Conservation (phyloP, 2,113 vertebrate genomes). For the Pseudopipra pipra region DNA sequence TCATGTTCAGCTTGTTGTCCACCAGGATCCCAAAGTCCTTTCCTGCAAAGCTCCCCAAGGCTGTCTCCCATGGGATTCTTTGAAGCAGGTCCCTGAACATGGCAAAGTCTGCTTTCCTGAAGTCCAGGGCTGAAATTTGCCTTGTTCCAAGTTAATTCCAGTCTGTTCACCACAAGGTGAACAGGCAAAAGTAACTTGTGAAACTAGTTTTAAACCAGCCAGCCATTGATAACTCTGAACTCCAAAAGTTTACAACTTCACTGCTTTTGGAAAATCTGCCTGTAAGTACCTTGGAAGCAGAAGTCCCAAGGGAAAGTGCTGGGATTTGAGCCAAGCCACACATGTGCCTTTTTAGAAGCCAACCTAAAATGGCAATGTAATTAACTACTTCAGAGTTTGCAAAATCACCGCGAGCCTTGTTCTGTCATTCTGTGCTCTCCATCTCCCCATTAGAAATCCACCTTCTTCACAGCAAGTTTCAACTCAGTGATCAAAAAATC, state of each 20-base stretch:
- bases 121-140: neutral
- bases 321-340: conserved; percentile 15
- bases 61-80: neutral
- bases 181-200: neutral
- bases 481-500: neutral
- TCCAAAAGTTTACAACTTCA: neutral
- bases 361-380: neutral
- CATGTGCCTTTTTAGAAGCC: neutral
- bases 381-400: neutral
- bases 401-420: neutral
- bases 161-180: neutral
- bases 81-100: neutral
- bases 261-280: neutral
- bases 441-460: neutral
- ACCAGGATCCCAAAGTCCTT: neutral
- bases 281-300: neutral
- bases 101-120: neutral
- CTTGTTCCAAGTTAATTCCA: neutral
- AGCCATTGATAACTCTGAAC: neutral
- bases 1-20: neutral
- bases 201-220: neutral
- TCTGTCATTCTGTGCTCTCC: neutral
- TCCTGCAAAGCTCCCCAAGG: neutral
- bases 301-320: neutral
- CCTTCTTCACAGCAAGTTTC: neutral